phyloP scores from a whole-genome alignment of 2,113 vertebrate genomes.

The Chionodraco myersi region DNA sequence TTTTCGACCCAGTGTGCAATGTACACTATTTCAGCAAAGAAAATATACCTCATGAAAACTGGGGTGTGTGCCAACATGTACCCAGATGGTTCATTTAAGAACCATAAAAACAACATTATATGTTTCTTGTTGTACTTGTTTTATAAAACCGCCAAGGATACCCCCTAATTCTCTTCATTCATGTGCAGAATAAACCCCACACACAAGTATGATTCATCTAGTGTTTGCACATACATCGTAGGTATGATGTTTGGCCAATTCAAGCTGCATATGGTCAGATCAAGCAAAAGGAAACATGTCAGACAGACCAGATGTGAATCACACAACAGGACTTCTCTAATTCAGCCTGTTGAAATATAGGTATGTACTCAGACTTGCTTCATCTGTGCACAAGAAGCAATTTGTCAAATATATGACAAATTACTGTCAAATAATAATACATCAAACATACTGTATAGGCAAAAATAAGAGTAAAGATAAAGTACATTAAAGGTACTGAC shows the following conservation, averaged over 20 bases:
- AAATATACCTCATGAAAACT: slow-evolving; percentile 71
- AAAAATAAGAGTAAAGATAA: not conserved
- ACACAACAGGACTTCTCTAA: slow-evolving; percentile 5
- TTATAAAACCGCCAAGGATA: slow-evolving; percentile 61
- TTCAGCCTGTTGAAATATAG: slow-evolving; percentile 1
- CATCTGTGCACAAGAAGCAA: not conserved
- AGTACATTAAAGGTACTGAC: not conserved
- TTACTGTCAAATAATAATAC: no score
- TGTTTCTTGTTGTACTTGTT: slow-evolving; percentile 67
- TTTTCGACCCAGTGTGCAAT: slow-evolving; percentile 53
- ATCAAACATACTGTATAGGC: not conserved
- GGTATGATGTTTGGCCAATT: slow-evolving; percentile 48
- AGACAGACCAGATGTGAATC: slow-evolving; percentile 47
- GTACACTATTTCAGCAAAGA: slow-evolving; percentile 64
- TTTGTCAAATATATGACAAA: not conserved
- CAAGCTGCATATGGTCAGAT: slow-evolving; percentile 57
- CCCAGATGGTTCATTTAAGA: slow-evolving; percentile 77
- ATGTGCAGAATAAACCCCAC: not conserved
- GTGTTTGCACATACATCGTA: slow-evolving; percentile 41
- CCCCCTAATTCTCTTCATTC: slow-evolving; percentile 41
- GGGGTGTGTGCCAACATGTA: slow-evolving; percentile 65
- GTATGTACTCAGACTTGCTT: not conserved
- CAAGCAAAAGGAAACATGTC: not conserved
- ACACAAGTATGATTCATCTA: slow-evolving; percentile 17
- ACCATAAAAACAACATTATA: slow-evolving; percentile 69